phyloP scores from a whole-genome alignment of 2,888 invertebrate genomes.

The Electrophaes corylata region DNA sequence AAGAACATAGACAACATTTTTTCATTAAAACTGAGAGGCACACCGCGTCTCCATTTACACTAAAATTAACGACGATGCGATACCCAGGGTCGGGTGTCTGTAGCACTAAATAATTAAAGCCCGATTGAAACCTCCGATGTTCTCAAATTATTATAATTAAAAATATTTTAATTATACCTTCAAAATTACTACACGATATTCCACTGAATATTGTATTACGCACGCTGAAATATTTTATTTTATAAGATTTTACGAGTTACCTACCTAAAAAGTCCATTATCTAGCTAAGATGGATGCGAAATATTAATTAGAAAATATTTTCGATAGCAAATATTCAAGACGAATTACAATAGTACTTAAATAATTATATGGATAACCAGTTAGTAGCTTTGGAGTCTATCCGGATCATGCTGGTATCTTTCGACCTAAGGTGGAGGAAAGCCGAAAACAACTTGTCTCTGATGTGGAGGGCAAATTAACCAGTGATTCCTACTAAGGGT shows the following conservation, averaged over 20 bases:
- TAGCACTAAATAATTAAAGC: conserved; percentile 69
- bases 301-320: background rate
- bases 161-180: conserved; percentile 65
- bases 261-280: background rate
- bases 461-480: too few relatives aligned
- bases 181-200: conserved; percentile 48
- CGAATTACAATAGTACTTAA: too few relatives aligned
- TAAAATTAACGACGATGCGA: conserved; percentile 62
- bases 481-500: too few relatives aligned
- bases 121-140: conserved; percentile 65
- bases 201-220: conserved; percentile 34
- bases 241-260: conserved; percentile 5
- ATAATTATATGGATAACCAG: too few relatives aligned
- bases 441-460: too few relatives aligned
- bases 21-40: conserved; percentile 49
- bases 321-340: too few relatives aligned
- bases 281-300: background rate
- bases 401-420: too few relatives aligned
- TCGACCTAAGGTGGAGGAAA: too few relatives aligned
- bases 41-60: conserved; percentile 57
- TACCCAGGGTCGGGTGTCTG: conserved; percentile 58
- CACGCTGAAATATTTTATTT: conserved; percentile 39
- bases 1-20: conserved; percentile 37
- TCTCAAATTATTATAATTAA: conserved; percentile 71
- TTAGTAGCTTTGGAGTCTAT: too few relatives aligned